These are phyloP conservation scores for Pilophorus perplexus DNA, from an alignment of 2,888 invertebrate species.

Conservation along the genomic window DNA sequence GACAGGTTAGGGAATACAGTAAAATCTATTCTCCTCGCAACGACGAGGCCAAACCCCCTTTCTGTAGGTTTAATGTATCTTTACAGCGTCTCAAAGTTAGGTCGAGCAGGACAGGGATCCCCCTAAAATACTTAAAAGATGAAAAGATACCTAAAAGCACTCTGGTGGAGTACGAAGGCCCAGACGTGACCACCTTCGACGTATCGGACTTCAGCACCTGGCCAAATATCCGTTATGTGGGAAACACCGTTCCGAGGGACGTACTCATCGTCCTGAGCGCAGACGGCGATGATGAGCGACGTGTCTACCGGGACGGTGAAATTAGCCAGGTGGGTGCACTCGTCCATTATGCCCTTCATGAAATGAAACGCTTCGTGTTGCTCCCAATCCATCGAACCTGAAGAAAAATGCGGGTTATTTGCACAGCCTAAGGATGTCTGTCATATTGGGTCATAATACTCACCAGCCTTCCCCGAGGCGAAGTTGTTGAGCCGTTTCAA, in stretches of 20 bases:
- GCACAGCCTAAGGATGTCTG: too few species aligned
- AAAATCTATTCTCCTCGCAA: too few species aligned
- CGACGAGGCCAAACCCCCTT: too few species aligned
- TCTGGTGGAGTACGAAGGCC: conserved; percentile 83
- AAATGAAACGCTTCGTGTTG: conserved; percentile 75
- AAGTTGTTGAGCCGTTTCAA: background rate
- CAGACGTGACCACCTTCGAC: conserved; percentile 87
- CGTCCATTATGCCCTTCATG: conserved; percentile 98
- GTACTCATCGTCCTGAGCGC: conserved; percentile 86
- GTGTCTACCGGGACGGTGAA: conserved; percentile 85
- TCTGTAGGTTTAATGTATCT: too few species aligned
- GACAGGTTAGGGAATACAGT: too few species aligned
- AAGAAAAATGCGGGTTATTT: background rate
- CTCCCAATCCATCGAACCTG: conserved; percentile 38
- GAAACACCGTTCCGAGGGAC: conserved; percentile 82
- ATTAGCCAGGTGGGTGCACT: conserved; percentile 94
- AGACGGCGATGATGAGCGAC: conserved; percentile 83
- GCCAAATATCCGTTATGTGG: conserved; percentile 86
- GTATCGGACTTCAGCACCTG: conserved; percentile 82
- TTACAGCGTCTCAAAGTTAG: too few species aligned
- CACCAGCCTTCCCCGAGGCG: background rate
- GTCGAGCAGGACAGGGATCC: too few species aligned
- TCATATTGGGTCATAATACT: too few species aligned
- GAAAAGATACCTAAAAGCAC: conserved; percentile 73
- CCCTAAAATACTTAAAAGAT: too few species aligned